Conservation (phyloP, 2,888 invertebrate species). For the Hirtodrosophila trivittata region DNA sequence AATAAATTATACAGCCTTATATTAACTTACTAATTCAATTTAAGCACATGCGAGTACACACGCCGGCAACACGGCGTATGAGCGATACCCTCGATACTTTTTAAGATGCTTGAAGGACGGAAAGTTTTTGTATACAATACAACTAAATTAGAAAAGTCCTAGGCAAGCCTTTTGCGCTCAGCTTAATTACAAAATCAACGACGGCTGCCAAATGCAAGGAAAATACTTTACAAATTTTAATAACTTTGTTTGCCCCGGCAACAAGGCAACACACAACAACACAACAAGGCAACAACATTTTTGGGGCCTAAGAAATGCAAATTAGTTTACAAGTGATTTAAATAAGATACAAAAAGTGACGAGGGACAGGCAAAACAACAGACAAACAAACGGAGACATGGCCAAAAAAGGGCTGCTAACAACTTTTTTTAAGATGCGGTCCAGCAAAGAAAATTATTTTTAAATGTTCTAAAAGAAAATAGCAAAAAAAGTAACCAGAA, state of each 20-base stretch:
- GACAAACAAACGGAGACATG: constrained; percentile 2
- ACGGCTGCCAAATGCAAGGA: constrained; percentile 52
- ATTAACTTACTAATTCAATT: constrained; percentile 41
- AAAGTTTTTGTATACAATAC: constrained; percentile 5
- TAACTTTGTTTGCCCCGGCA: constrained; percentile 66
- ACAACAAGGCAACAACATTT: constrained; percentile 27
- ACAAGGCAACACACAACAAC: constrained; percentile 27
- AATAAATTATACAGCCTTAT: constrained; percentile 44
- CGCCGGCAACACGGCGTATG: constrained; percentile 23
- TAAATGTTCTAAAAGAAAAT: constrained; percentile 30
- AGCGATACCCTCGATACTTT: constrained; percentile 8
- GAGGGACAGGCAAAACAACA: constrained; percentile 53
- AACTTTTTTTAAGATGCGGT: constrained; percentile 32
- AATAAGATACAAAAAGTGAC: constrained; percentile 72
- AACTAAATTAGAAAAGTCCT: constrained; percentile 27
- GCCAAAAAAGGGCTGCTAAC: constrained; percentile 30
- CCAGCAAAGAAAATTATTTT: constrained; percentile 29
- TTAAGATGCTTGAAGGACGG: constrained; percentile 16
- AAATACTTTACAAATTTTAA: constrained; percentile 65
- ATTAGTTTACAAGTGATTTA: constrained; percentile 75
- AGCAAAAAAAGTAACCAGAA: constrained; percentile 4
- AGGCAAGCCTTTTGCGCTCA: constrained; percentile 13
- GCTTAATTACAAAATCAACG: constrained; percentile 62
- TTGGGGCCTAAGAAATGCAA: constrained; percentile 70
- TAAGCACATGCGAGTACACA: neutral